Evolutionary conservation across 2,113 vertebrate species (phyloP).

Genomic region (Hippocampus abdominalis): DNA sequence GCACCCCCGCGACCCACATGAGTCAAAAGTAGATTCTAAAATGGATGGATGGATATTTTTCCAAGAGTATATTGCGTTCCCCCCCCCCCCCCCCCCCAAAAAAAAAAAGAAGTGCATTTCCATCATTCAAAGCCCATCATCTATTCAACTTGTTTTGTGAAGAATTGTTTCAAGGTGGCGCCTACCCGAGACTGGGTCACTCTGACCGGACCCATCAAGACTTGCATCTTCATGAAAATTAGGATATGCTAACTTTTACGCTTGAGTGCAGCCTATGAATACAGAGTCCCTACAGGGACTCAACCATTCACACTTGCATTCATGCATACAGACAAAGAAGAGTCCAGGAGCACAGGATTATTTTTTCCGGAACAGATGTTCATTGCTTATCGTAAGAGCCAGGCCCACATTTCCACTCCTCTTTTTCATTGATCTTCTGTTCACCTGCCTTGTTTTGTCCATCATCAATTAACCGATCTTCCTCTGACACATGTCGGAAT

Average conservation of each 20-base stretch:
- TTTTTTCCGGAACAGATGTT: slow-evolving; percentile 7
- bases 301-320: not conserved
- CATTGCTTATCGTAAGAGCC: slow-evolving; percentile 36
- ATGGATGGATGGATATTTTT: too few relatives aligned
- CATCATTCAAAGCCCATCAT: not conserved
- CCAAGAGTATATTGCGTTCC: too few relatives aligned
- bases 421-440: slow-evolving; percentile 38
- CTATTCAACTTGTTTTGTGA: not conserved
- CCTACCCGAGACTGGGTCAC: not conserved
- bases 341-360: not conserved
- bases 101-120: not conserved
- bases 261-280: not conserved
- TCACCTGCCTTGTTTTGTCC: slow-evolving; percentile 54
- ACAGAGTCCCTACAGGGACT: not conserved
- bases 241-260: too few relatives aligned
- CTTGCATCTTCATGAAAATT: not conserved
- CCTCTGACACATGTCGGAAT: not conserved
- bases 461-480: not conserved
- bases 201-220: too few relatives aligned
- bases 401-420: slow-evolving; percentile 64
- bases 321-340: not conserved
- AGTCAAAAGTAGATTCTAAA: too few relatives aligned
- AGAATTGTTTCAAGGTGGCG: not conserved
- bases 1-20: too few relatives aligned
- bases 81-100: too few relatives aligned